phyloP scores from a whole-genome alignment of 2,797 vertebrate species.

The Coregonus ussuriensis region DNA sequence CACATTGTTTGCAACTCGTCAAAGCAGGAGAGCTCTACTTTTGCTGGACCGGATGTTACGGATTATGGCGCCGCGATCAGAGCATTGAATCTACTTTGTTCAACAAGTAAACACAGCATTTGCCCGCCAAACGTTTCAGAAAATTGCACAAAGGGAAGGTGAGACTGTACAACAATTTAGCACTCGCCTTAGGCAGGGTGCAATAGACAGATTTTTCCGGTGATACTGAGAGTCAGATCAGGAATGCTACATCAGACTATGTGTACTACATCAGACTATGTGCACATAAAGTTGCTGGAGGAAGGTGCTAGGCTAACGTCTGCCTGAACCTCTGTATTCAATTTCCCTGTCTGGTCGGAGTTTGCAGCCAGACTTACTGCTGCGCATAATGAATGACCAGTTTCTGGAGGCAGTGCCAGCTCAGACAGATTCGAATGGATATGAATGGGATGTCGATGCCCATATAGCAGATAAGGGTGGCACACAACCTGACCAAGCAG shows the following conservation, averaged over 20 bases:
- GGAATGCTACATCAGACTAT: constrained; percentile 25
- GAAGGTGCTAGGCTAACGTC: constrained; percentile 23
- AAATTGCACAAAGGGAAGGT: neutral
- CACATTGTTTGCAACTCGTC: no score
- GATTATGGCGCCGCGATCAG: neutral
- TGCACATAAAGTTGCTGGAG: constrained; percentile 16
- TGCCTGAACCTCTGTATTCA: no score
- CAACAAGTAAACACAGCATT: neutral
- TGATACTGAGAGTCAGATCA: constrained; percentile 14
- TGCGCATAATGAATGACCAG: no score
- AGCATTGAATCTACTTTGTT: neutral
- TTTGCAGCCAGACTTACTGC: no score
- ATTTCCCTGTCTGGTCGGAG: no score
- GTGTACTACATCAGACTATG: neutral
- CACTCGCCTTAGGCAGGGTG: neutral
- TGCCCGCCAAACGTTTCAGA: neutral
- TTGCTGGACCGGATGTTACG: neutral
- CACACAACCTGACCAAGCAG: no score
- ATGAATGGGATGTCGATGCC: no score
- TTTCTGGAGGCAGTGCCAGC: no score
- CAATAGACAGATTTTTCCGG: neutral
- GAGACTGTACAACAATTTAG: neutral
- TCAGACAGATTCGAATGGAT: no score
- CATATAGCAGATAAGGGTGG: no score
- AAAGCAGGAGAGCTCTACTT: no score